phyloP scores from a whole-genome alignment of 2,888 invertebrate genomes.

The Erebia palarica region DNA sequence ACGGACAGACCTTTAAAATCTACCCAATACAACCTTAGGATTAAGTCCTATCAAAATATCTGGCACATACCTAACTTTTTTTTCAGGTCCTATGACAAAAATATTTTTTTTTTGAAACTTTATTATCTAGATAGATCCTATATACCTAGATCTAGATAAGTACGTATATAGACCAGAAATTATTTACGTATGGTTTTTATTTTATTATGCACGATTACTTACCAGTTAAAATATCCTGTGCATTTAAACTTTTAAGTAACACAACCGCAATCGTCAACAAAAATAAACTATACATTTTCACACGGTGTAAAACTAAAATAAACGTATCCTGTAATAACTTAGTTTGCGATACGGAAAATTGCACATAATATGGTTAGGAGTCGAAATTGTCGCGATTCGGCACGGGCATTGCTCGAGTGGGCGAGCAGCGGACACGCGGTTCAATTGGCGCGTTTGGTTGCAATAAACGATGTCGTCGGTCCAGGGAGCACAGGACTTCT shows the following conservation, averaged over 20 bases:
- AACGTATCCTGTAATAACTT: conserved; percentile 21
- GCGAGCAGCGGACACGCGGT: conserved; percentile 74
- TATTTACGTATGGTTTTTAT: not conserved
- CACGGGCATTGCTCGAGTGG: conserved; percentile 62
- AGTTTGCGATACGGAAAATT: conserved; percentile 28
- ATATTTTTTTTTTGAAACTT: too few relatives aligned
- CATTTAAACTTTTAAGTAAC: conserved; percentile 49
- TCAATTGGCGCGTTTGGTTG: conserved; percentile 74
- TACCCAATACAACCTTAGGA: too few relatives aligned
- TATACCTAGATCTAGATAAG: not conserved
- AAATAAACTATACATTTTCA: conserved; percentile 54
- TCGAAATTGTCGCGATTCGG: conserved; percentile 56
- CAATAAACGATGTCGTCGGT: conserved; percentile 68
- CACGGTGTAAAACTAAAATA: conserved; percentile 29
- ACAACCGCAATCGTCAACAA: conserved; percentile 49
- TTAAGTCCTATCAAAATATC: too few relatives aligned
- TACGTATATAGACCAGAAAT: not conserved
- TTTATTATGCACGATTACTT: conserved; percentile 38
- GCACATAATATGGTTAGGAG: conserved; percentile 49
- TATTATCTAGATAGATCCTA: too few relatives aligned
- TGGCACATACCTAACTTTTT: too few relatives aligned
- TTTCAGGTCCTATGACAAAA: too few relatives aligned
- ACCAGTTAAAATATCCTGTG: conserved; percentile 65
- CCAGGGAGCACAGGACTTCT: conserved; percentile 65
- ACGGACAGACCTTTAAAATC: too few relatives aligned